Evolutionary conservation across 2,888 invertebrate species (phyloP).

Genomic region (Agriopis marginaria): DNA sequence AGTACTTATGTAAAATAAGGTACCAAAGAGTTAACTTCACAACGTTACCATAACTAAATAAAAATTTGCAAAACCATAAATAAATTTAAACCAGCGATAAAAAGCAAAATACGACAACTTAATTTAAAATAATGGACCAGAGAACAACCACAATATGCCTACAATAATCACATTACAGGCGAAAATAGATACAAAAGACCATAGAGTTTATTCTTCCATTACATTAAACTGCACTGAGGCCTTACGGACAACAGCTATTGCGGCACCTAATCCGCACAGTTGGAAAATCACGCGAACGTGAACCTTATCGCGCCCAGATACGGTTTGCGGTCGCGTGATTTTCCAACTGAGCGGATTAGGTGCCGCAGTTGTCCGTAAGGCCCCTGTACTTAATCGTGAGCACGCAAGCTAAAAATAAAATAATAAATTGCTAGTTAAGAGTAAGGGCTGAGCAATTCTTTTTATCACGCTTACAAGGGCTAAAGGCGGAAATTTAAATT

Average conservation of each 20-base stretch:
- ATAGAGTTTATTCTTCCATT: conserved; percentile 52
- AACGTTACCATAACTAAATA: too few species aligned
- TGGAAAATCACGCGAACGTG: too few species aligned
- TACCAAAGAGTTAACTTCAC: too few species aligned
- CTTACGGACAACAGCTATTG: too few species aligned
- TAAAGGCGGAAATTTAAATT: too few species aligned
- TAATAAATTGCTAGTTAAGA: conserved; percentile 60
- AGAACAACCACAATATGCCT: conserved; percentile 7
- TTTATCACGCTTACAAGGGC: conserved; percentile 53
- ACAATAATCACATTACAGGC: conserved; percentile 22
- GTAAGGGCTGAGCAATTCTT: conserved; percentile 62
- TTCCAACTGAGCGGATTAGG: too few species aligned
- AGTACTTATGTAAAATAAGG: too few species aligned
- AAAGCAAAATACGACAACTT: conserved; percentile 40
- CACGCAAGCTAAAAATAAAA: conserved; percentile 59
- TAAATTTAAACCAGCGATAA: not conserved
- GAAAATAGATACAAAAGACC: conserved; percentile 47
- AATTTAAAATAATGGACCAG: conserved; percentile 19
- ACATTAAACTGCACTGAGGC: conserved; percentile 48
- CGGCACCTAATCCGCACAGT: too few species aligned
- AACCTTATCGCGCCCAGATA: too few species aligned
- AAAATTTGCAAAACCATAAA: not conserved
- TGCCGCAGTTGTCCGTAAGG: too few species aligned
- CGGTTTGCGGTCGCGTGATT: too few species aligned
- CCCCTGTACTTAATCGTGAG: conserved; percentile 56